Conservation (phyloP, 2,797 vertebrate species). For the Sarcoramphus papa region DNA sequence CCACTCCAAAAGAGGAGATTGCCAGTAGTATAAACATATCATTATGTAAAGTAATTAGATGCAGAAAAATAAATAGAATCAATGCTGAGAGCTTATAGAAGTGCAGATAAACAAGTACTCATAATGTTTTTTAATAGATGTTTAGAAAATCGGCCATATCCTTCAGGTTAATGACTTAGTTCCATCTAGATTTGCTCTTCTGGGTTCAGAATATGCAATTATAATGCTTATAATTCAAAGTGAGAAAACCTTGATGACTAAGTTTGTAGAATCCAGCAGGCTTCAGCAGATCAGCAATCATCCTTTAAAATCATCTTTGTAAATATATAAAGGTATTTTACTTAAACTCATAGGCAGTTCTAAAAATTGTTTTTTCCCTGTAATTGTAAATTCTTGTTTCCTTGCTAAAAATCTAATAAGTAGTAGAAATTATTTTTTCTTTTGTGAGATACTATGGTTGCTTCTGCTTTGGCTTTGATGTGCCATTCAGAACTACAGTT, state of each 20-base stretch:
- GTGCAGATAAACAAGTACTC: constrained; percentile 37
- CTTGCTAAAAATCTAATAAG: background rate
- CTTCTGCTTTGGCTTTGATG: background rate
- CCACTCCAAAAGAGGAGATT: constrained; percentile 11
- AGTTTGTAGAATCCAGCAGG: background rate
- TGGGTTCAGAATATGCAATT: background rate
- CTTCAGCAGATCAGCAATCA: background rate
- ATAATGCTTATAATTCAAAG: constrained; percentile 4
- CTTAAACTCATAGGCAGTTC: background rate
- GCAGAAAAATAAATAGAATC: constrained; percentile 52
- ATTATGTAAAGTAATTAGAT: constrained; percentile 61
- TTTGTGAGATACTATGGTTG: background rate
- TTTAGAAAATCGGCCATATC: constrained; percentile 51
- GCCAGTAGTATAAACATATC: constrained; percentile 53
- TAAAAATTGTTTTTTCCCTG: background rate
- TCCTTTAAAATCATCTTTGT: background rate
- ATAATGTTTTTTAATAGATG: constrained; percentile 32
- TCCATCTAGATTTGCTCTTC: constrained; percentile 11
- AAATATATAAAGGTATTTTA: background rate
- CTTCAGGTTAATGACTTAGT: constrained; percentile 57
- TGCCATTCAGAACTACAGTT: background rate
- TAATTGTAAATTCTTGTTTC: background rate
- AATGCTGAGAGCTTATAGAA: constrained; percentile 13
- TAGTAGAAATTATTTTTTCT: background rate
- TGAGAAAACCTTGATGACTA: background rate